phyloP scores from a whole-genome alignment of 2,113 vertebrate genomes.

The Nannospalax galili region DNA sequence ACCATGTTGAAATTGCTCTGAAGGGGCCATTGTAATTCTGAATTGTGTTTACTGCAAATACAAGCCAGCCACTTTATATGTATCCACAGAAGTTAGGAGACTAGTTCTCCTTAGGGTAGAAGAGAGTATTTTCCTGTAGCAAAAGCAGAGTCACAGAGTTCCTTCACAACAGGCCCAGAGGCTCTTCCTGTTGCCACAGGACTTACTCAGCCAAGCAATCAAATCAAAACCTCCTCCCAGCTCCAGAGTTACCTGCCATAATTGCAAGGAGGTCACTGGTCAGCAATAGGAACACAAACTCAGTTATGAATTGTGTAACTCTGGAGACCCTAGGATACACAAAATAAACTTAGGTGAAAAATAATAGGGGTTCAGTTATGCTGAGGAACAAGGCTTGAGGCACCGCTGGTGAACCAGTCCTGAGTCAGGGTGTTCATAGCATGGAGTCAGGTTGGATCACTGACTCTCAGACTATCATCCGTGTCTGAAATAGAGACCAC shows the following conservation, averaged over 20 bases:
- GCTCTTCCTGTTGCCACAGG: neutral
- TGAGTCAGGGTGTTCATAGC: neutral
- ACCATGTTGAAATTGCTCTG: neutral
- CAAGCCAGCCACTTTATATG: neutral
- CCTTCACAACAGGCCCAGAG: neutral
- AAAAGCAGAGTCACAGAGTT: neutral
- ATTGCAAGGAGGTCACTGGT: neutral
- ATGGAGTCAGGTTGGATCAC: neutral
- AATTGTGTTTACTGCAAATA: neutral
- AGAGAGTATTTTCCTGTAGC: neutral
- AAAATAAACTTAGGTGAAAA: neutral
- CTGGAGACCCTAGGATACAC: neutral
- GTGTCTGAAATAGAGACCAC: neutral
- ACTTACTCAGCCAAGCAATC: no score
- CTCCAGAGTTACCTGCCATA: neutral
- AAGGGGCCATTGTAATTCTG: neutral
- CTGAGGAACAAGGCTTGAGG: neutral
- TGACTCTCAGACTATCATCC: neutral
- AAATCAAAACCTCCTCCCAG: neutral
- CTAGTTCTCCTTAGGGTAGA: neutral
- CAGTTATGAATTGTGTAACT: neutral
- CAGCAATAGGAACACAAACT: neutral
- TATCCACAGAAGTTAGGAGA: neutral
- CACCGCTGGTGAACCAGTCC: neutral
- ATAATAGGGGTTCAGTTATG: neutral